Base-by-base conservation (phyloP, 1,140 invertebrate genomes). In the Pseudomyrmex pallidus region DNA sequence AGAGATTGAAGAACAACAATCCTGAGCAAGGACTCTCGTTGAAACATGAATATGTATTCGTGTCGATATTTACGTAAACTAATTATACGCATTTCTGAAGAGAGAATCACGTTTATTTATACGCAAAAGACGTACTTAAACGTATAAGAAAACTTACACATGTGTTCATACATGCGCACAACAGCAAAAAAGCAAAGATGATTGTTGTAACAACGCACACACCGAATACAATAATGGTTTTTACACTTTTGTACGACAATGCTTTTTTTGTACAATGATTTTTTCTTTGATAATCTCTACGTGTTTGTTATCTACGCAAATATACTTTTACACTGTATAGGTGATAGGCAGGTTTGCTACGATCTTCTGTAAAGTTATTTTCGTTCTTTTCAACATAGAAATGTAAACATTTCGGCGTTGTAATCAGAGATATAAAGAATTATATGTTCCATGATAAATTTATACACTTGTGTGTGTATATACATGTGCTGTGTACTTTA, bases 61-160 rank as follows among this genome's bases (percentile, higher is more conserved):
- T 67, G 67, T 9, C n/a, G 50, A 80, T 50, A 61, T 80, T 72
- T 80, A 72, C 8, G 48, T 78, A 57, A 78, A 78, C 70, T 78
- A 68, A 59, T 68, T 35, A 35, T 35, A 80, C n/a, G 20, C 44
- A 80, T 72, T 80, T 20, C 54, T 22, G 46, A 50, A 57, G 22
- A n/a, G n/a, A 50, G n/a, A 59, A 72, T 25, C 46, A 25, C 59
- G 50, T 59, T 72, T 61, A 70, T 3, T 77, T 46, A 52, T 46
- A 25, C n/a, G 59, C 44, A 3, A 50, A 20, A 52, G 48, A 78
- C 59, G 48, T 80, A 44, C 46, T 72, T 80, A 50, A 59, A 80
- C 35, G 12, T 10, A 48, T 57, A 78, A 57, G 17, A 48, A n/a
- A n/a, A 74, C 35, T 74, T n/a, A 44, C 13, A 57, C 48, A 78